Percentiles rank a stretch among this genome's conserved stretches.
Conservation (phyloP, 2,113 vertebrate species). For the Mustelus asterias region DNA sequence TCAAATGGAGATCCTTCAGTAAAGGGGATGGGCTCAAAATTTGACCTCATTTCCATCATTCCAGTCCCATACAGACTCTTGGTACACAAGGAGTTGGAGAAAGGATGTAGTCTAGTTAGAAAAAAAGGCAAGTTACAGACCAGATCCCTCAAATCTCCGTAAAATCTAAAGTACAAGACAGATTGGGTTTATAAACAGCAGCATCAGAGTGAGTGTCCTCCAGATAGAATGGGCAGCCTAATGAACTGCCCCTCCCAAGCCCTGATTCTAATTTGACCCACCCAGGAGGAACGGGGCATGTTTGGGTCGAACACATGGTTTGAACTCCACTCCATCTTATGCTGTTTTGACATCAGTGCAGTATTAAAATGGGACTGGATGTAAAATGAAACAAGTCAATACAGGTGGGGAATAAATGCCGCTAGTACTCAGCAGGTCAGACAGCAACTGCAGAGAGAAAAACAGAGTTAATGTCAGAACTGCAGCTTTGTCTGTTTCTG, state of each 20-base stretch:
- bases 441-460: neutral
- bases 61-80: neutral
- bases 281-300: neutral
- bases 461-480: neutral
- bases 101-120: neutral
- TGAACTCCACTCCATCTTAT: neutral
- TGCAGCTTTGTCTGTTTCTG: neutral
- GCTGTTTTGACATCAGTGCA: neutral
- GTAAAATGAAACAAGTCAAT: neutral
- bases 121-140: neutral
- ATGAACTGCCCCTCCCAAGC: neutral
- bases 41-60: neutral
- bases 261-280: neutral
- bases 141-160: neutral
- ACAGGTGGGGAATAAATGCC: neutral
- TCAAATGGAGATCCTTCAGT: neutral
- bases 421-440: neutral
- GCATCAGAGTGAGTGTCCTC: neutral
- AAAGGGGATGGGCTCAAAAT: neutral
- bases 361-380: neutral
- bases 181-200: neutral
- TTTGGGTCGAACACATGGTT: neutral
- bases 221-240: neutral
- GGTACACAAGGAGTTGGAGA: neutral
- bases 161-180: neutral